Base-by-base conservation (phyloP, 2,888 invertebrate species). In the Drosophila mercatorum region DNA sequence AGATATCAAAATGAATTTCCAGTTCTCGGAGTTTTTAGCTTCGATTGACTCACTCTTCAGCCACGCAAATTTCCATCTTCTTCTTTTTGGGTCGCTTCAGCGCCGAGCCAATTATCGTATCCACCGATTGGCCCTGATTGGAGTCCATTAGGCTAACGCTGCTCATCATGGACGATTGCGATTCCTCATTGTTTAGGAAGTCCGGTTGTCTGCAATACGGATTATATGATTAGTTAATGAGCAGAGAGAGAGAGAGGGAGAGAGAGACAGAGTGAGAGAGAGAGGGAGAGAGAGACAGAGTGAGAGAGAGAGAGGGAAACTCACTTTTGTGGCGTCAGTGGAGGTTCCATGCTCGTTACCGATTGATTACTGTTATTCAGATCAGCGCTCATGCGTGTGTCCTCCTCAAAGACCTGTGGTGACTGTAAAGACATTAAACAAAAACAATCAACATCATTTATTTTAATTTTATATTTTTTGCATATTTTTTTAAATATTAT, bases 81-180 rank as follows among this genome's bases (percentile, higher is more conserved):
- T 92, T 92, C 73, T 91, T 92, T 73, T 93, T 92, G 46, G 93
- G 92, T 69, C 93, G 93, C 73, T 93, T 93, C 72, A 91, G 80
- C 11, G 86, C 81, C 43, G 83, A 86, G n/a, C 85, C 81, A 47
- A 83, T 70, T 47, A 88, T 76, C 6, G 73, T 65, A 61, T 81
- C 83, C 34, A 85, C 72, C 22, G 81, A 89, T 58, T 78, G 87
- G 41, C 88, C 83, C 60, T 88, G 84, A 74, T 90, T 91, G 0
- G 92, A 81, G 70, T 93, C 93, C 53, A 93, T 72, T 67, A 91
- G 82, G 77, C 93, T 93, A 17, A 88, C 80, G 31, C 95, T 95
- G 91, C 97, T 97, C 80, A 96, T 94, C 36, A 96, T 95, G n/a
- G 97, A 97, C 88, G 96, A 96, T 92, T 97, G 96, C 6, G 97